Evolutionary conservation across 2,113 vertebrate genomes (phyloP).

Genomic region (Ammodytes dubius): DNA sequence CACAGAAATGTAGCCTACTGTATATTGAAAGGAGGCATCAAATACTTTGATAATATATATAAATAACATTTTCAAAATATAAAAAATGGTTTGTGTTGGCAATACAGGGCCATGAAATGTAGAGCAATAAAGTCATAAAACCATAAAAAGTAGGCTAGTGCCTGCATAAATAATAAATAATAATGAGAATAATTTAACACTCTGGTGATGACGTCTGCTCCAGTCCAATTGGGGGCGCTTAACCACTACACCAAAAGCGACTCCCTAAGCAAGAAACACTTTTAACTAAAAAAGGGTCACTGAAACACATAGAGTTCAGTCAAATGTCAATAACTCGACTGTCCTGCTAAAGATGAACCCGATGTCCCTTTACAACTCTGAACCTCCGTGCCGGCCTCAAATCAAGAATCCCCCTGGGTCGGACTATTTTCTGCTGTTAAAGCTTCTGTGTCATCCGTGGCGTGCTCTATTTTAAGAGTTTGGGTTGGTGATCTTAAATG

Average conservation of each 20-base stretch:
- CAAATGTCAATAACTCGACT: constrained; percentile 21
- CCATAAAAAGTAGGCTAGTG: neutral
- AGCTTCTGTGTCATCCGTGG: constrained; percentile 59
- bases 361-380: constrained; percentile 11
- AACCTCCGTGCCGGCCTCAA: neutral
- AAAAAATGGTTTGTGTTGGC: neutral
- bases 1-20: constrained; percentile 27
- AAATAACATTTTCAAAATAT: neutral
- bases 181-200: constrained; percentile 18
- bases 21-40: constrained; percentile 40
- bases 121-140: constrained; percentile 11
- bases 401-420: constrained; percentile 26
- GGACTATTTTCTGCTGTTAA: constrained; percentile 59
- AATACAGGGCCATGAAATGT: neutral
- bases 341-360: neutral
- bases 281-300: neutral
- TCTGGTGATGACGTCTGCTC: neutral
- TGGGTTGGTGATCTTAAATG: constrained; percentile 68
- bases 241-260: no score
- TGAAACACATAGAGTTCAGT: constrained; percentile 16
- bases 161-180: constrained; percentile 14
- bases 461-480: constrained; percentile 77
- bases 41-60: constrained; percentile 21
- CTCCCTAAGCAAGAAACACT: no score
- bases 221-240: neutral